A percentile compares a stretch with the other conserved stretches of the same genome.
These are phyloP conservation scores for Nycteola revayana DNA, from an alignment of 2,888 invertebrate genomes.

Conservation along the genomic window DNA sequence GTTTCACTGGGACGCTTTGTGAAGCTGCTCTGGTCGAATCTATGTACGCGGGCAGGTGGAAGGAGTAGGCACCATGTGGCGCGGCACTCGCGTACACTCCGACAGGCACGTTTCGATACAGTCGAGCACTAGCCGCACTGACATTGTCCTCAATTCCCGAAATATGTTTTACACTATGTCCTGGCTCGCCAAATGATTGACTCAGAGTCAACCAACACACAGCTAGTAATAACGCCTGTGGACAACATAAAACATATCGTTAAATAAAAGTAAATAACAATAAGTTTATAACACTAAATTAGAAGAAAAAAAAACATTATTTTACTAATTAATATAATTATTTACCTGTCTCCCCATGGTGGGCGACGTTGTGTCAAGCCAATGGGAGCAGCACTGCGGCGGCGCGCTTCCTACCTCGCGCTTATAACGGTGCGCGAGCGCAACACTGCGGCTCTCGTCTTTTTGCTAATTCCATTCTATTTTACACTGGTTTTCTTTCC, in stretches of 20 bases:
- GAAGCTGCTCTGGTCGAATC: constrained; percentile 48
- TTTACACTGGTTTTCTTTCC: constrained; percentile 24
- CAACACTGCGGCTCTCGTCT: constrained; percentile 32
- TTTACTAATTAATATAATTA: constrained; percentile 15
- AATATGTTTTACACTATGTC: constrained; percentile 37
- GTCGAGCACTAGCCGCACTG: constrained; percentile 57
- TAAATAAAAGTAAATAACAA: background rate
- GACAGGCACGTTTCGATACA: constrained; percentile 56
- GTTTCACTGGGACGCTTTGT: constrained; percentile 52
- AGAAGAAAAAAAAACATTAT: constrained; percentile 2
- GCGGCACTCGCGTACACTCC: constrained; percentile 64
- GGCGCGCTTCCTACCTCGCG: constrained; percentile 49
- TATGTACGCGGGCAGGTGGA: constrained; percentile 51
- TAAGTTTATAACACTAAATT: constrained; percentile 1
- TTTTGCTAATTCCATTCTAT: constrained; percentile 36
- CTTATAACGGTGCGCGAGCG: constrained; percentile 59
- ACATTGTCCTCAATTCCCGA: constrained; percentile 46
- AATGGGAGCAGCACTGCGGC: constrained; percentile 61
- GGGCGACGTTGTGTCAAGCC: constrained; percentile 52
- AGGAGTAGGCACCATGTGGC: constrained; percentile 64
- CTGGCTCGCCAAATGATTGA: constrained; percentile 40
- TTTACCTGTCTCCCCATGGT: constrained; percentile 72
- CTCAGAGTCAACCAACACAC: constrained; percentile 53
- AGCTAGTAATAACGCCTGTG: constrained; percentile 56
- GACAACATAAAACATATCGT: constrained; percentile 31